Evolutionary conservation across 2,888 invertebrate species (phyloP).

Genomic region (Trichogramma dendrolimi): DNA sequence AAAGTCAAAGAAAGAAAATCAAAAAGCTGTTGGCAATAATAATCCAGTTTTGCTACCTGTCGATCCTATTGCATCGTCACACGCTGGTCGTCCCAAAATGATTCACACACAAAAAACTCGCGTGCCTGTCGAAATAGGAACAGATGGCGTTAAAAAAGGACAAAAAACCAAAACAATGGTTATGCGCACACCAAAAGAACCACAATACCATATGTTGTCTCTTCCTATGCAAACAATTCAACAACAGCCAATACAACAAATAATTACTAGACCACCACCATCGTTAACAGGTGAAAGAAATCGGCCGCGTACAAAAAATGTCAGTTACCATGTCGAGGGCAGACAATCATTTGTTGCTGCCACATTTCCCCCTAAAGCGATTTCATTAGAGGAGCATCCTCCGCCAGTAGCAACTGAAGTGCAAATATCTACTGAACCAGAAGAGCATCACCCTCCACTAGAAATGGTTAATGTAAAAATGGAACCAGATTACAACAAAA

Average conservation of each 20-base stretch:
- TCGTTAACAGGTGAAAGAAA: constrained; percentile 45
- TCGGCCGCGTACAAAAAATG: constrained; percentile 64
- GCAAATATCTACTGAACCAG: neutral
- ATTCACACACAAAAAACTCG: constrained; percentile 70
- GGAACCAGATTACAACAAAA: constrained; percentile 24
- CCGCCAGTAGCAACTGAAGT: neutral
- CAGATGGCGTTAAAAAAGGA: constrained; percentile 55
- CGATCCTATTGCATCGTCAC: constrained; percentile 43
- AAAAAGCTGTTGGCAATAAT: constrained; percentile 36
- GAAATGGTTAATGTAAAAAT: constrained; percentile 31
- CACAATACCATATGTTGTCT: constrained; percentile 8
- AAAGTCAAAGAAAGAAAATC: constrained; percentile 47
- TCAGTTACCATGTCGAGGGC: constrained; percentile 59
- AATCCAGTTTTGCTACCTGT: constrained; percentile 18
- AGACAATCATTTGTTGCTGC: constrained; percentile 56
- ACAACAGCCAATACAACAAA: constrained; percentile 44
- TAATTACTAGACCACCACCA: too few relatives aligned
- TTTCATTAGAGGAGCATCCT: constrained; percentile 21
- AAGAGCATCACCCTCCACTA: neutral
- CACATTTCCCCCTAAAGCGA: constrained; percentile 50
- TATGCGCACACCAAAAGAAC: constrained; percentile 54
- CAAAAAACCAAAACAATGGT: constrained; percentile 60
- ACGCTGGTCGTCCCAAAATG: constrained; percentile 65
- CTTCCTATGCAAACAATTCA: constrained; percentile 37
- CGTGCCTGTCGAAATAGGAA: constrained; percentile 54